Conservation (phyloP, 2,888 invertebrate genomes). For the Resseliella maxima region DNA sequence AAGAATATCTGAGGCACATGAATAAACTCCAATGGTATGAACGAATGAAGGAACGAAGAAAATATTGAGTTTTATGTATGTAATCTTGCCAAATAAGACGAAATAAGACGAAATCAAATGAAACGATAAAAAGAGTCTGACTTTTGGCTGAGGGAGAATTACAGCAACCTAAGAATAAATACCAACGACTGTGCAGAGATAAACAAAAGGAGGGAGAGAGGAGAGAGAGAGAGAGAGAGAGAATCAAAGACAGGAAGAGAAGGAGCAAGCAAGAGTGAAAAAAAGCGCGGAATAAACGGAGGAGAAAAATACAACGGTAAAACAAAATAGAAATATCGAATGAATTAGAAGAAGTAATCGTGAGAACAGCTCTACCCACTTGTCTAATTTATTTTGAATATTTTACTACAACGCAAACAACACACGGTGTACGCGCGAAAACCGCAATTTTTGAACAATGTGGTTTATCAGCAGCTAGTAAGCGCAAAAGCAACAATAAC, state of each 20-base stretch:
- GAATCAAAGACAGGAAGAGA: background rate
- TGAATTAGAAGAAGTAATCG: conserved; percentile 45
- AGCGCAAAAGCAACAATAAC: conserved; percentile 8
- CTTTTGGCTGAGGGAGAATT: background rate
- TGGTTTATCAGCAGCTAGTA: conserved; percentile 20
- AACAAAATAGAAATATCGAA: conserved; percentile 51
- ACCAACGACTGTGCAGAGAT: too few species aligned
- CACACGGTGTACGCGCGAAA: conserved; percentile 7
- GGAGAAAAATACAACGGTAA: conserved; percentile 24
- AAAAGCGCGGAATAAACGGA: background rate
- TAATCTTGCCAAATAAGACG: background rate
- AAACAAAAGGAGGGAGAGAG: background rate
- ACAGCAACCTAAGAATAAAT: too few species aligned
- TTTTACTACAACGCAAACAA: conserved; percentile 35
- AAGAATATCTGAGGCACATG: background rate
- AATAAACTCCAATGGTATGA: background rate
- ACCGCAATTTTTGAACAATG: conserved; percentile 13
- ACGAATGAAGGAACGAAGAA: background rate
- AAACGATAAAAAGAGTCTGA: conserved; percentile 4
- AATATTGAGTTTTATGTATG: conserved; percentile 12
- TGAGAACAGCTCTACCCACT: conserved; percentile 51
- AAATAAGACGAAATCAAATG: too few species aligned
- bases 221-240: background rate
- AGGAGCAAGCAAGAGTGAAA: background rate
- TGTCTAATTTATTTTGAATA: conserved; percentile 48